Evolutionary conservation across 2,113 vertebrate species (phyloP).

Genomic region (Callaeas wilsoni): DNA sequence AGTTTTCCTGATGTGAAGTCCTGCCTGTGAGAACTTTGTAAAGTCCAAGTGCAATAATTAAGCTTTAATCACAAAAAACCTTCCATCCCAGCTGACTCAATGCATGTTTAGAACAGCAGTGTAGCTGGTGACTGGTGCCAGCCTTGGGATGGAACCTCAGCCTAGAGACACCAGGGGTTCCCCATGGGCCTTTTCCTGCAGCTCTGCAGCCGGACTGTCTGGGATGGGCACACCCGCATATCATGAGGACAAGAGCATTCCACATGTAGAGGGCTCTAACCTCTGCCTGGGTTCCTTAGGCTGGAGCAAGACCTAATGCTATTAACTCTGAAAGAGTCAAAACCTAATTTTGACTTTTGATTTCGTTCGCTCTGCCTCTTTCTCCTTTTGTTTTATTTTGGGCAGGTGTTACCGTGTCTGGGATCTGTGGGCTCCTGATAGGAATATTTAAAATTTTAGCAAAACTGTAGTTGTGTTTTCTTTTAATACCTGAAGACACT

Average conservation of each 20-base stretch:
- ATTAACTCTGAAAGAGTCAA: not conserved
- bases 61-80: not conserved
- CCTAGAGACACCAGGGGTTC: not conserved
- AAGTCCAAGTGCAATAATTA: not conserved
- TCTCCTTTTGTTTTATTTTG: not conserved
- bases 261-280: not conserved
- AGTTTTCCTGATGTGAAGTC: not conserved
- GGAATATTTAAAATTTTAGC: not conserved
- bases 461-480: not conserved
- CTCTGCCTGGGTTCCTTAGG: not conserved
- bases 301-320: not conserved
- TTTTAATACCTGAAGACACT: not conserved
- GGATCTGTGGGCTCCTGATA: not conserved
- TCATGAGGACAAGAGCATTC: rapidly evolving
- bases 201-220: not conserved
- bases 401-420: not conserved
- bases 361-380: not conserved
- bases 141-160: not conserved
- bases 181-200: rapidly evolving
- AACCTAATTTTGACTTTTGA: not conserved
- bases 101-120: not conserved
- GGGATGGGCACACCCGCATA: rapidly evolving
- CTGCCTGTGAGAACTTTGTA: not conserved
- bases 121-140: not conserved
- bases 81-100: not conserved